These are phyloP conservation scores for Cheirogaleus major DNA, from an alignment of 2,797 vertebrate genomes.

Conservation along the genomic window DNA sequence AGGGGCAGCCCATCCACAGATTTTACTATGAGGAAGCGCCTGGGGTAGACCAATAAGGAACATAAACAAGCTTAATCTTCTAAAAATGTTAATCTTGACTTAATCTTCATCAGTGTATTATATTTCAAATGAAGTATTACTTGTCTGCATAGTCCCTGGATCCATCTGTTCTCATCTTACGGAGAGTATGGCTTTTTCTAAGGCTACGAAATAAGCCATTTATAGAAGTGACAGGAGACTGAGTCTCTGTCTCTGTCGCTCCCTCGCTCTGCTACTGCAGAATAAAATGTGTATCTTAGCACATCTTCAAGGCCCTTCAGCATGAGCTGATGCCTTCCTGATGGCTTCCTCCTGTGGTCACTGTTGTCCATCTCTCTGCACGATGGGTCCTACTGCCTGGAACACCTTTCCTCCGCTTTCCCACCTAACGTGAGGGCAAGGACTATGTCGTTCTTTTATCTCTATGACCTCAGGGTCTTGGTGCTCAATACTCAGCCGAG, in stretches of 20 bases:
- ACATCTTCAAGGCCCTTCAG: neutral
- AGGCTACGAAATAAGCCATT: neutral
- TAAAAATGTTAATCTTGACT: neutral
- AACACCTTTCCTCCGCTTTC: neutral
- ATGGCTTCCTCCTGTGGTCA: too few species aligned
- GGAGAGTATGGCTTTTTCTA: neutral
- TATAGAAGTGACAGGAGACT: neutral
- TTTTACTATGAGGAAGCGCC: neutral
- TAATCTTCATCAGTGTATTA: neutral
- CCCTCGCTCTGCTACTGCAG: neutral
- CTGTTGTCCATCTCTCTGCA: rapidly evolving
- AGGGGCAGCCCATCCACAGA: neutral
- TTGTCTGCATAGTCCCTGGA: neutral
- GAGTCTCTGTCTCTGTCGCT: neutral
- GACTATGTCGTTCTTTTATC: neutral
- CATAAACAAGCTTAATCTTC: neutral
- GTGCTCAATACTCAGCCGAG: neutral
- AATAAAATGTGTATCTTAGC: neutral
- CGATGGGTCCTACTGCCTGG: neutral
- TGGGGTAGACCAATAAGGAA: neutral
- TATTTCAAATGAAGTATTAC: neutral
- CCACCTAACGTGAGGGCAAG: neutral
- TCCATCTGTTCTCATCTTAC: neutral
- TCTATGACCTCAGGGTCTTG: neutral
- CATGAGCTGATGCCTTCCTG: neutral